Conservation (phyloP, 1,140 invertebrate species). For the Bombus breviceps region DNA sequence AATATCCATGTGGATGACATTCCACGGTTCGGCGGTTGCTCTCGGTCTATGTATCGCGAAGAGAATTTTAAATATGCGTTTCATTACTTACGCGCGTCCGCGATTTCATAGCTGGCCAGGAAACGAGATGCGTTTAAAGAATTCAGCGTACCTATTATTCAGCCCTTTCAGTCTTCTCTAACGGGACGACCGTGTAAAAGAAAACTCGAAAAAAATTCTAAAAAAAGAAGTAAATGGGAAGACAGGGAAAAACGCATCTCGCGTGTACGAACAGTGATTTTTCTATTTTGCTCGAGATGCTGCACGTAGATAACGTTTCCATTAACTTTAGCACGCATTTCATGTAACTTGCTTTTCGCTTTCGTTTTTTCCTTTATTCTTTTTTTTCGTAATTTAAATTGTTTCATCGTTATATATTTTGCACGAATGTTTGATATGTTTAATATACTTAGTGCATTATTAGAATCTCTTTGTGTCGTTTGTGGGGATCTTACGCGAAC, state of each 20-base stretch:
- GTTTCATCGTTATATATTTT: background rate
- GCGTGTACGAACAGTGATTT: background rate
- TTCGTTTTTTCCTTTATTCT: background rate
- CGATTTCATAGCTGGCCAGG: background rate
- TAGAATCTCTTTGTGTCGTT: background rate
- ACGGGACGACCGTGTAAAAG: too few relatives aligned
- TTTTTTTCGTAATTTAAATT: background rate
- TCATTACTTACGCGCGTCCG: background rate
- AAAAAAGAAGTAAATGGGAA: background rate
- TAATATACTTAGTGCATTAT: background rate
- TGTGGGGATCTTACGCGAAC: background rate
- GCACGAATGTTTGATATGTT: background rate
- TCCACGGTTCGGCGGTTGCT: background rate
- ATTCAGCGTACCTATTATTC: background rate
- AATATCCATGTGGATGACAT: too few relatives aligned
- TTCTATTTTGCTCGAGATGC: background rate
- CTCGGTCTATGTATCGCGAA: background rate
- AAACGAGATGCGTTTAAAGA: background rate
- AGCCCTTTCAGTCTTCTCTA: background rate
- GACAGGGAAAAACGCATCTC: too few relatives aligned
- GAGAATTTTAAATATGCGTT: constrained; percentile 6
- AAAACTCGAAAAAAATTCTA: background rate
- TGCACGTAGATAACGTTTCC: background rate
- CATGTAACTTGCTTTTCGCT: background rate
- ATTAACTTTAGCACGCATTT: background rate